These are phyloP conservation scores for Pasiphila rectangulata DNA, from an alignment of 2,888 invertebrate genomes.

Conservation along the genomic window DNA sequence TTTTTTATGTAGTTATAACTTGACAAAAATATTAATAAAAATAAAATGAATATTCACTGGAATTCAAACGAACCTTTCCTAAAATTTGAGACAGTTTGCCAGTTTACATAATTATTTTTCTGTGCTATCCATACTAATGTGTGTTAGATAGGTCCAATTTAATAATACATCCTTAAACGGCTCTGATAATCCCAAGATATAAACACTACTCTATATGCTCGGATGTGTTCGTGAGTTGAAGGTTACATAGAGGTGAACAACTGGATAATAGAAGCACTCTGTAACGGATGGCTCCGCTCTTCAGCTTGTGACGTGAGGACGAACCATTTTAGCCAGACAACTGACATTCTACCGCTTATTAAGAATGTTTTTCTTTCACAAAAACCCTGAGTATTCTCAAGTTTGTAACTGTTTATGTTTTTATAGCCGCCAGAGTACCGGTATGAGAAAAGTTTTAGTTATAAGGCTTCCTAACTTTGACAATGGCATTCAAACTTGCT, in stretches of 20 bases:
- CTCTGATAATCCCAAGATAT: too few species aligned
- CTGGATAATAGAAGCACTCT: slow-evolving; percentile 10
- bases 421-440: slow-evolving; percentile 33
- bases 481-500: slow-evolving; percentile 28
- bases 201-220: too few species aligned
- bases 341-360: slow-evolving; percentile 57
- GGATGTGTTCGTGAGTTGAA: background rate
- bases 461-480: slow-evolving; percentile 30
- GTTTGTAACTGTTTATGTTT: slow-evolving; percentile 48
- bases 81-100: too few species aligned
- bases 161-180: too few species aligned
- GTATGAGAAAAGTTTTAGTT: slow-evolving; percentile 46
- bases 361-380: slow-evolving; percentile 53
- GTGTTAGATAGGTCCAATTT: too few species aligned
- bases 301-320: slow-evolving; percentile 50
- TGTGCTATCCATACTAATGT: too few species aligned
- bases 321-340: slow-evolving; percentile 52
- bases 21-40: too few species aligned
- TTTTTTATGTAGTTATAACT: too few species aligned
- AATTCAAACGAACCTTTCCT: too few species aligned
- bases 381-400: slow-evolving; percentile 49
- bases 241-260: slow-evolving; percentile 4
- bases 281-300: slow-evolving; percentile 34
- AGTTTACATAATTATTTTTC: too few species aligned
- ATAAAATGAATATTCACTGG: too few species aligned